Evolutionary conservation across 2,888 invertebrate species (phyloP).

Genomic region (Andrena chrysosceles): DNA sequence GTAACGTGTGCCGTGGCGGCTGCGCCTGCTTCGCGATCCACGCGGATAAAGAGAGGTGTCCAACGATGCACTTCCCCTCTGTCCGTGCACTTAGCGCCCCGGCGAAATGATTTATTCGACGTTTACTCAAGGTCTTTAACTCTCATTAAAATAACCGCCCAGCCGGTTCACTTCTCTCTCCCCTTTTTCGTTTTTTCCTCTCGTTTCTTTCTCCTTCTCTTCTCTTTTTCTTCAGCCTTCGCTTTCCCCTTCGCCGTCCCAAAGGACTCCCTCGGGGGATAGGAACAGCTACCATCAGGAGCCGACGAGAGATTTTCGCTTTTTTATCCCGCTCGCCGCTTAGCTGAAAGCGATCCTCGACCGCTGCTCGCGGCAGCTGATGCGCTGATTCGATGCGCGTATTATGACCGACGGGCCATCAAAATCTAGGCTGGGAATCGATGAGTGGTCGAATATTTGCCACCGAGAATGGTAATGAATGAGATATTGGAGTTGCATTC

Average conservation of each 20-base stretch:
- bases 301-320: constrained; percentile 30
- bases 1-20: constrained; percentile 38
- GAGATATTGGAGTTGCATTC: not conserved
- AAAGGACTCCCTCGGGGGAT: constrained; percentile 38
- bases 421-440: not conserved
- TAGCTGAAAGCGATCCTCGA: constrained; percentile 29
- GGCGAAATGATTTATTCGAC: constrained; percentile 83
- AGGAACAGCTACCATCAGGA: constrained; percentile 35
- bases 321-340: constrained; percentile 10
- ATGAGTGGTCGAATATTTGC: not conserved
- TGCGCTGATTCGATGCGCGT: constrained; percentile 4
- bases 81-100: constrained; percentile 70
- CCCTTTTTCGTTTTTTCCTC: constrained; percentile 33
- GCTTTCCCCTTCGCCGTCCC: constrained; percentile 11
- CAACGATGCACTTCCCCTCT: constrained; percentile 54
- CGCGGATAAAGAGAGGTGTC: constrained; percentile 62
- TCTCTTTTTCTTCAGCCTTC: not conserved
- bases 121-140: constrained; percentile 83
- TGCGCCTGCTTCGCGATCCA: constrained; percentile 50
- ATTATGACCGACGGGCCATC: not conserved
- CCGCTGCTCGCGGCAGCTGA: not conserved
- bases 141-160: constrained; percentile 83
- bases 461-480: not conserved
- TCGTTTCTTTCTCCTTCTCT: not conserved
- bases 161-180: constrained; percentile 57